Percentiles rank a stretch among this genome's conserved stretches.
Evolutionary conservation across 2,888 invertebrate species (phyloP).

Genomic region (Aromia moschata): DNA sequence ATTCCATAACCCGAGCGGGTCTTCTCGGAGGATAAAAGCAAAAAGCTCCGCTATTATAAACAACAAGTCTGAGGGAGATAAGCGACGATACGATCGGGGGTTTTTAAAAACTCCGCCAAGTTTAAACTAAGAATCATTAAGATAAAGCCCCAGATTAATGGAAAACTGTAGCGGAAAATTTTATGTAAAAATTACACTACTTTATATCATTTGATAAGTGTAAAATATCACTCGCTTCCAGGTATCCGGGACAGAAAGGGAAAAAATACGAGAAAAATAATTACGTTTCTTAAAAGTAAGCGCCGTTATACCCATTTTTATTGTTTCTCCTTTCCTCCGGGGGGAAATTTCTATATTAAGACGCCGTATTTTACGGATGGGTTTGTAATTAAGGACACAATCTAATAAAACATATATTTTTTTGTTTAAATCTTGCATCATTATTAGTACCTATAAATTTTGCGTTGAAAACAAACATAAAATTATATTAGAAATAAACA

Average conservation of each 20-base stretch:
- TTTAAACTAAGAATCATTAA: constrained; percentile 64
- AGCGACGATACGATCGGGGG: constrained; percentile 51
- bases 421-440: no score
- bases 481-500: no score
- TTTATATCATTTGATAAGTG: constrained; percentile 63
- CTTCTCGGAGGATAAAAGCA: constrained; percentile 24
- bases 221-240: constrained; percentile 62
- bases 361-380: neutral
- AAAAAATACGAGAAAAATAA: constrained; percentile 58
- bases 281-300: constrained; percentile 54
- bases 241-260: constrained; percentile 52
- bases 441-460: no score
- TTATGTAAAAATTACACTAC: constrained; percentile 64
- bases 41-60: constrained; percentile 48
- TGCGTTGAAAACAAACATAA: no score
- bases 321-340: constrained; percentile 24
- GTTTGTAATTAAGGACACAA: neutral
- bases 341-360: constrained; percentile 2
- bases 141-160: constrained; percentile 64
- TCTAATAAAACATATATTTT: neutral
- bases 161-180: constrained; percentile 64
- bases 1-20: constrained; percentile 15
- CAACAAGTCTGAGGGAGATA: constrained; percentile 54
- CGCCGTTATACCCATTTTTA: constrained; percentile 25
- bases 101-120: constrained; percentile 61